Conservation (phyloP, 1,140 invertebrate species). For the Habropoda laboriosa region DNA sequence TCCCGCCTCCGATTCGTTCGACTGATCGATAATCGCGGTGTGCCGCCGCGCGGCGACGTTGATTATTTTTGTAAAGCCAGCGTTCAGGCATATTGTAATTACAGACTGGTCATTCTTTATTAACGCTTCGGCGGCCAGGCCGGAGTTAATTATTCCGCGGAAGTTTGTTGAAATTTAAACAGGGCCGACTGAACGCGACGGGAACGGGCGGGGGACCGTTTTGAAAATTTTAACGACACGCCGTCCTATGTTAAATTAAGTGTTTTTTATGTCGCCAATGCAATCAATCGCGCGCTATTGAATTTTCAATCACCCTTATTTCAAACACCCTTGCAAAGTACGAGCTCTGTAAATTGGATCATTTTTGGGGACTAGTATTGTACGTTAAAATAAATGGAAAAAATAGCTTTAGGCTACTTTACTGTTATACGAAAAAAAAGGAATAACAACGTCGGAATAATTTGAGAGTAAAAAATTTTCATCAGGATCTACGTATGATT, state of each 20-base stretch:
- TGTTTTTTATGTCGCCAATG: neutral
- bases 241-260: slow-evolving; percentile 21
- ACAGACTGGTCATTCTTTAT: slow-evolving; percentile 6
- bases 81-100: neutral
- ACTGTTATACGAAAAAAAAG: too few relatives aligned
- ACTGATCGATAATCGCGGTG: neutral
- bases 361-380: too few relatives aligned
- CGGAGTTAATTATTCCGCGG: slow-evolving; percentile 13
- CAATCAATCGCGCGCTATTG: slow-evolving; percentile 3
- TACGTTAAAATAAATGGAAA: too few relatives aligned
- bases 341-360: too few relatives aligned
- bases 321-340: too few relatives aligned
- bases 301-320: neutral
- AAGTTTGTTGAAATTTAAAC: slow-evolving; percentile 26
- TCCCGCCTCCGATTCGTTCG: neutral
- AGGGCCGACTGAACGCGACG: too few relatives aligned
- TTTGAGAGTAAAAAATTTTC: too few relatives aligned
- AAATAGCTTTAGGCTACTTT: too few relatives aligned
- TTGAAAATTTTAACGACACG: slow-evolving; percentile 7
- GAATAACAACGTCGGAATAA: too few relatives aligned
- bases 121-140: neutral
- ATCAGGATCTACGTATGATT: too few relatives aligned
- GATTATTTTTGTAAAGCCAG: neutral
- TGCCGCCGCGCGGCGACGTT: neutral
- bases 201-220: neutral